Percentiles rank a stretch among this genome's conserved stretches.
Evolutionary conservation across 1,140 invertebrate genomes (phyloP).

Genomic region (Drosophila novamexicana): DNA sequence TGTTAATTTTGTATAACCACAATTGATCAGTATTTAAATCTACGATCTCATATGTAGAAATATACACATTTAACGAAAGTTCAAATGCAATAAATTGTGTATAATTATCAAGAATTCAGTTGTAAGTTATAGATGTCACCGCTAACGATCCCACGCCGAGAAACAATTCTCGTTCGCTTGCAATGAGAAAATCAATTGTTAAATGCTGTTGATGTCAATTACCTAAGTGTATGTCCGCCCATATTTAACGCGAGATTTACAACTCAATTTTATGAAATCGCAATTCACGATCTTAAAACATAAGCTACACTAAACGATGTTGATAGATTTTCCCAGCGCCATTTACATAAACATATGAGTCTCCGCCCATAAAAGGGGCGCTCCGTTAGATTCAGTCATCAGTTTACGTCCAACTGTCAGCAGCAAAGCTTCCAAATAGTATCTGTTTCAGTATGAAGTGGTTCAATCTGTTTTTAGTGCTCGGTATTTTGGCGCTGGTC

Average conservation of each 20-base stretch:
- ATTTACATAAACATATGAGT: conserved; percentile 50
- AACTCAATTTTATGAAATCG: conserved; percentile 66
- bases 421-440: conserved; percentile 8
- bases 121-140: no score
- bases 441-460: conserved; percentile 67
- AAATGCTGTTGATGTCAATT: conserved; percentile 60
- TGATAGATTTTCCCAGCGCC: conserved; percentile 66
- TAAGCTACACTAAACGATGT: conserved; percentile 69
- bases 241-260: conserved; percentile 76
- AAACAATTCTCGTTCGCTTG: conserved; percentile 33
- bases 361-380: conserved; percentile 43
- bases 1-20: neutral
- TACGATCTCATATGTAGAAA: conserved; percentile 7
- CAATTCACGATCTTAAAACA: conserved; percentile 55
- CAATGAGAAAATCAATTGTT: conserved; percentile 47
- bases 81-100: conserved; percentile 9
- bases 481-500: conserved; percentile 67
- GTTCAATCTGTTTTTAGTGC: conserved; percentile 68
- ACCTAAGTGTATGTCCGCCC: conserved; percentile 76
- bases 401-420: conserved; percentile 43
- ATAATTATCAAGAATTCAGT: conserved; percentile 13
- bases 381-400: conserved; percentile 12
- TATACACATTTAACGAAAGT: neutral
- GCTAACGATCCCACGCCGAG: conserved; percentile 40
- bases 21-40: conserved; percentile 4